These are phyloP conservation scores for Myodes glareolus DNA, from an alignment of 2,113 vertebrate genomes.

Conservation along the genomic window DNA sequence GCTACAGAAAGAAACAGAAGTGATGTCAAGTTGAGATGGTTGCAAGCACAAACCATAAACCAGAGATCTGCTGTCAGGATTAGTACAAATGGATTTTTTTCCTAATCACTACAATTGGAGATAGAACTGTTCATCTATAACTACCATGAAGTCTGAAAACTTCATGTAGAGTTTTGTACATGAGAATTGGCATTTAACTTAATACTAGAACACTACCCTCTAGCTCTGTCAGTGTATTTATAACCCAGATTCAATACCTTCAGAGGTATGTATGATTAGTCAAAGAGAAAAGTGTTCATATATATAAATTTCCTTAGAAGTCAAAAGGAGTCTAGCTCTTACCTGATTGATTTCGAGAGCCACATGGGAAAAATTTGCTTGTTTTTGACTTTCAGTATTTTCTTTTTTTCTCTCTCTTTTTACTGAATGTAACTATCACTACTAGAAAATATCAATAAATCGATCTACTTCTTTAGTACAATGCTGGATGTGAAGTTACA, in stretches of 20 bases:
- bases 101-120: not conserved
- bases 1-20: not conserved
- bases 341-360: not conserved
- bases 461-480: too few relatives aligned
- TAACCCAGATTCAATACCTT: not conserved
- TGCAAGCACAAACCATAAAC: not conserved
- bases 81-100: not conserved
- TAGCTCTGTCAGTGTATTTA: not conserved
- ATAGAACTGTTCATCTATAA: too few relatives aligned
- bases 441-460: too few relatives aligned
- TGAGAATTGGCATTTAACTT: not conserved
- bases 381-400: not conserved
- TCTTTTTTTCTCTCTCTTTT: too few relatives aligned
- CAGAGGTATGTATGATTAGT: not conserved
- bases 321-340: not conserved
- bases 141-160: not conserved
- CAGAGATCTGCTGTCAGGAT: accelerated
- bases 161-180: too few relatives aligned
- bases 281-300: not conserved
- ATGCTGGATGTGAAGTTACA: too few relatives aligned
- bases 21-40: not conserved
- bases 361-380: too few relatives aligned
- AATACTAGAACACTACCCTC: accelerated
- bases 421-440: too few relatives aligned
- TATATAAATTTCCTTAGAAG: not conserved